Evolutionary conservation across 2,888 invertebrate species (phyloP).

Genomic region (Carpatolechia fugitivella): DNA sequence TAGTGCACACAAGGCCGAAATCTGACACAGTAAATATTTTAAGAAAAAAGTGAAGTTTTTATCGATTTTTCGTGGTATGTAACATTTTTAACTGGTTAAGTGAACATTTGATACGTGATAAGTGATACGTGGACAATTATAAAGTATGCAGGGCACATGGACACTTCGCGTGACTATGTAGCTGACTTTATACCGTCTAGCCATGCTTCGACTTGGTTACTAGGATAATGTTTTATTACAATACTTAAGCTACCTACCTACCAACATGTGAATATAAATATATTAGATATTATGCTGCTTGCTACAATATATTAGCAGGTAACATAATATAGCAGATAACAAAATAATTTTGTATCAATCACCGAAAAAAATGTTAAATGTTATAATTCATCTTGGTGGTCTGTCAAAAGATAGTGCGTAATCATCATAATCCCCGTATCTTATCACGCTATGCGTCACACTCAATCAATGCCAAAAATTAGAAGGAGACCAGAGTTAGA

Average conservation of each 20-base stretch:
- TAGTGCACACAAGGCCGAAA: constrained; percentile 43
- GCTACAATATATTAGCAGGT: no score
- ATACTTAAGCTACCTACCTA: no score
- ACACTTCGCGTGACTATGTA: not conserved
- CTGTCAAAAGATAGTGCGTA: constrained; percentile 10
- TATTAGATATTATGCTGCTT: no score
- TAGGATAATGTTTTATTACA: not conserved
- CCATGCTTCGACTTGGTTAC: not conserved
- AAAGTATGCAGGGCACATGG: no score
- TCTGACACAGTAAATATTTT: not conserved
- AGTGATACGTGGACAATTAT: not conserved
- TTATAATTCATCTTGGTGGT: constrained; percentile 5
- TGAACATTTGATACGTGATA: not conserved
- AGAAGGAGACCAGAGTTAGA: constrained; percentile 45
- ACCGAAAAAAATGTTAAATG: not conserved
- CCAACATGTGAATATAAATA: no score
- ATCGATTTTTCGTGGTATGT: no score
- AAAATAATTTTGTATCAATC: no score
- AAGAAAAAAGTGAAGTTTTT: not conserved
- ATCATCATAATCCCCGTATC: constrained; percentile 35
- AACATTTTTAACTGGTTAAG: not conserved
- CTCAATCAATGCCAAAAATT: constrained; percentile 74
- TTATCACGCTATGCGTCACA: constrained; percentile 63
- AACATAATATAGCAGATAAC: no score
- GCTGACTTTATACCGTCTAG: not conserved